Percentiles rank a stretch among this genome's conserved stretches.
Evolutionary conservation across 2,113 vertebrate genomes (phyloP).

Genomic region (Marmota monax): DNA sequence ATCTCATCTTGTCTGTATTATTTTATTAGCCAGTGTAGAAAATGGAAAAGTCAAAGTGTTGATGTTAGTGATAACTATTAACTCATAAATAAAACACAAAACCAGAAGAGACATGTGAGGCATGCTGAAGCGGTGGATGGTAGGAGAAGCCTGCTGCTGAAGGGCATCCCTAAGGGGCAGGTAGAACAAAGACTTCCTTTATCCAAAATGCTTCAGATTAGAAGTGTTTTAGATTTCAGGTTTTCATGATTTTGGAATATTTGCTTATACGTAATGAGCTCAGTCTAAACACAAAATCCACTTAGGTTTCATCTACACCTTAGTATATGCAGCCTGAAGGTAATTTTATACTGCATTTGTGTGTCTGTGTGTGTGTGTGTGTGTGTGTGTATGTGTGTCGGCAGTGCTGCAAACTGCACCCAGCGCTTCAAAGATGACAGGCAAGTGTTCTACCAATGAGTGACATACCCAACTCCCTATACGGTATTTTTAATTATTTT

Average conservation of each 20-base stretch:
- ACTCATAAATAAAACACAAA: not conserved
- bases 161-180: not conserved
- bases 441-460: not conserved
- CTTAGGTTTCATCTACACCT: not conserved
- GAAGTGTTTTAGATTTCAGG: not conserved
- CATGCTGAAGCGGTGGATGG: not conserved
- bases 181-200: not conserved
- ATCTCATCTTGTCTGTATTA: not conserved
- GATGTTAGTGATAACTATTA: not conserved
- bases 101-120: not conserved
- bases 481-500: not conserved
- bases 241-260: not conserved
- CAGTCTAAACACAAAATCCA: not conserved
- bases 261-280: not conserved
- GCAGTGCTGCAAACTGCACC: not conserved
- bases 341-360: not conserved
- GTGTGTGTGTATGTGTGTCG: not conserved
- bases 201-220: not conserved
- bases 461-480: not conserved
- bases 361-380: not conserved
- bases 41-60: not conserved
- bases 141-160: rapidly evolving
- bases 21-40: not conserved
- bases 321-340: not conserved
- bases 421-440: not conserved